These are phyloP conservation scores for Clarias pachynema DNA, from an alignment of 2,797 vertebrate genomes.

Conservation along the genomic window DNA sequence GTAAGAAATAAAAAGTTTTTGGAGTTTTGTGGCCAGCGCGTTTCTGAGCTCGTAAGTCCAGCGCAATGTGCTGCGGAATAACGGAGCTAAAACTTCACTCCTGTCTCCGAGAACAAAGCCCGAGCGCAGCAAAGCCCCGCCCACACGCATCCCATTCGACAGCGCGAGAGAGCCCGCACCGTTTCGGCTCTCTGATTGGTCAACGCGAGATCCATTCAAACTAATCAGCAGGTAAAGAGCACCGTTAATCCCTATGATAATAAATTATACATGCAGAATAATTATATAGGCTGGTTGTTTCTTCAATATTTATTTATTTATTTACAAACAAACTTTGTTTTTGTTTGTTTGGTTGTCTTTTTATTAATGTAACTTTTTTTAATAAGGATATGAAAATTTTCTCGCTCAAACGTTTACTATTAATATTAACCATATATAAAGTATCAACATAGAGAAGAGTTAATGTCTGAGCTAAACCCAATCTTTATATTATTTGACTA, in stretches of 20 bases:
- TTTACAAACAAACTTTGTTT: not conserved
- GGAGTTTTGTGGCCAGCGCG: not conserved
- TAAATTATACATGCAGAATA: not conserved
- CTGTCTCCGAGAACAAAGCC: slow-evolving; percentile 78
- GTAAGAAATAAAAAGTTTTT: not conserved
- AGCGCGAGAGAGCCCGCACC: slow-evolving; percentile 63
- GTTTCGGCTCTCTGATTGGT: slow-evolving; percentile 52
- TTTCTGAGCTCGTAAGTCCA: slow-evolving; percentile 45
- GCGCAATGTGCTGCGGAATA: slow-evolving; percentile 68
- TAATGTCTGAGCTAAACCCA: not conserved
- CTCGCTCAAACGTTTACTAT: too few relatives aligned
- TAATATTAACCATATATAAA: not conserved
- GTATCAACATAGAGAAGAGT: not conserved
- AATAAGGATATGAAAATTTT: too few relatives aligned
- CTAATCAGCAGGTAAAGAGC: slow-evolving; percentile 60
- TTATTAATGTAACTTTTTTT: too few relatives aligned
- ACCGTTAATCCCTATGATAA: slow-evolving; percentile 47
- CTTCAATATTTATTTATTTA: not conserved
- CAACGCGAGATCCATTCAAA: slow-evolving; percentile 62
- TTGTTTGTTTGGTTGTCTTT: too few relatives aligned
- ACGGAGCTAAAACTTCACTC: slow-evolving; percentile 74
- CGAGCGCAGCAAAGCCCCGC: slow-evolving; percentile 72
- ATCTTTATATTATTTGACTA: not conserved
- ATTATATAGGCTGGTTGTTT: not conserved
- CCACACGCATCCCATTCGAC: slow-evolving; percentile 73